Base-by-base conservation (phyloP, 2,888 invertebrate genomes). In the Carterocephalus palaemon region DNA sequence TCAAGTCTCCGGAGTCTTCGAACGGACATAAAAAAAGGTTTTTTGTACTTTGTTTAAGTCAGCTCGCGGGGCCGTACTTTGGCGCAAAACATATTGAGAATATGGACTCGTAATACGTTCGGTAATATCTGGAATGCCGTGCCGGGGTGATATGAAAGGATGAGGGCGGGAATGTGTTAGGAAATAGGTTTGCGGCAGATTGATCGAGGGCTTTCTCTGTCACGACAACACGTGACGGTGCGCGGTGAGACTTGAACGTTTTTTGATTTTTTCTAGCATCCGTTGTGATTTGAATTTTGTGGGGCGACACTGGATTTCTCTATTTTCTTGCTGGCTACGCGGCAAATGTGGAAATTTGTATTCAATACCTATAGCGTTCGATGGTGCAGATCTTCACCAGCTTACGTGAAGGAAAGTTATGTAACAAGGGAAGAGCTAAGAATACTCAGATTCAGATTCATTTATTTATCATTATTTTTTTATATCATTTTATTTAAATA, bases 161-260 rank as follows among this genome's bases (percentile, higher is more conserved):
- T 52, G 67, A 52, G 58, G 67, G 55, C 52, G 66, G 64, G 64
- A 65, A 68, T 66, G 65, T 70, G 68, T 68, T 67, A 64, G 69
- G 72, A 67, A 75, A 74, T 75, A 75, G 75, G 70, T 70, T 72
- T 60, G 62, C 59, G 61, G 67, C 54, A 57, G 63, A 66, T 64
- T 81, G 79, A 80, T 79, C 67, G 78, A 75, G 76, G 70, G 75
- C 65, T 75, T 73, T 77, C 67, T 75, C 69, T 75, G 81, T 80
- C 75, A 70, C 60, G 69, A 72, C 76, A 72, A 71, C 72, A 70
- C 69, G 64, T 61, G 60, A 60, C 61, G 57, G 52, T 54, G 51
- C 56, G 59, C 64, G 65, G 62, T 67, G 73, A 69, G 67, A 62
- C 67, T 70, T 52, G 53, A 54, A 60, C 63, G 64, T 63, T 73